Percentiles rank a stretch among this genome's conserved stretches.
These are phyloP conservation scores for Antigone vipio DNA, from an alignment of 2,113 vertebrate genomes.

Conservation along the genomic window DNA sequence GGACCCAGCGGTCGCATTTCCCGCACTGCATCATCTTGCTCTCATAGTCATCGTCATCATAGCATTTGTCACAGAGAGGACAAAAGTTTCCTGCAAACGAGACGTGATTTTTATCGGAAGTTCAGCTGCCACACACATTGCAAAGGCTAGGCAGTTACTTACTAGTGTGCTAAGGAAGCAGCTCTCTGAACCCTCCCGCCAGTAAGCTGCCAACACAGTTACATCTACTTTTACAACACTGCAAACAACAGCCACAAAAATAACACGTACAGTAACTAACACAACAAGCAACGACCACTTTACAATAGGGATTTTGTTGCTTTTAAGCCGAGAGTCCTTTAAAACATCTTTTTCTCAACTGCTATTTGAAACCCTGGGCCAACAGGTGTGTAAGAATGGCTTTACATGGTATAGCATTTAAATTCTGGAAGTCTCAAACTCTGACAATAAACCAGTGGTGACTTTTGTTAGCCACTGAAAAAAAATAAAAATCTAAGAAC, in stretches of 20 bases:
- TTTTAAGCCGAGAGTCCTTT: not conserved
- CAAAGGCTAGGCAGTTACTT: not conserved
- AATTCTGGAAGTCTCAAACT: not conserved
- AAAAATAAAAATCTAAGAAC: not conserved
- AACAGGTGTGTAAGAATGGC: not conserved
- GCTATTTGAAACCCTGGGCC: not conserved
- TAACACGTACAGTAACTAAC: not conserved
- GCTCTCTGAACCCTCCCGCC: not conserved
- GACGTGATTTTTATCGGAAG: not conserved
- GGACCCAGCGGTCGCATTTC: conserved; percentile 94
- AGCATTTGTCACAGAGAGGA: conserved; percentile 94
- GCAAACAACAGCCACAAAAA: not conserved
- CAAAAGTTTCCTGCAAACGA: conserved; percentile 92
- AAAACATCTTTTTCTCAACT: not conserved
- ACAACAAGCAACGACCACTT: not conserved
- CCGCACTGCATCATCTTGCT: conserved; percentile 97
- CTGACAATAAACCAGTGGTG: not conserved
- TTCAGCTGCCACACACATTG: not conserved
- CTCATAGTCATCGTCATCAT: conserved; percentile 91
- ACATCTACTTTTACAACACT: not conserved
- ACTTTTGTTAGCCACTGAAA: not conserved
- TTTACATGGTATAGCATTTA: rapidly evolving
- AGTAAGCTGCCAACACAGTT: not conserved
- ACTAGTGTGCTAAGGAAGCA: not conserved
- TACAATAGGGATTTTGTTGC: not conserved